Conservation (phyloP, 2,113 vertebrate genomes). For the Caloenas nicobarica region DNA sequence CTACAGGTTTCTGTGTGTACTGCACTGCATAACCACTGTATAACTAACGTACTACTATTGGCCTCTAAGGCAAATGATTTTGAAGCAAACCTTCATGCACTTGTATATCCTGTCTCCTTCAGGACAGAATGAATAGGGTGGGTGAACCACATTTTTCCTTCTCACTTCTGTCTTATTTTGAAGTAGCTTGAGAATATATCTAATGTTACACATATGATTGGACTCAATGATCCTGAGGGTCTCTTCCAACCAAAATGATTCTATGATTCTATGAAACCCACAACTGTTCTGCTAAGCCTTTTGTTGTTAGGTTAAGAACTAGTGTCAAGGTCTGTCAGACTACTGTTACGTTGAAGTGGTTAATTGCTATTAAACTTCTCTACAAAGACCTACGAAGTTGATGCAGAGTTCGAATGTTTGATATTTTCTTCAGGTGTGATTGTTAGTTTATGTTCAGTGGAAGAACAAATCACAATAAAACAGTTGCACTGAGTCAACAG, state of each 20-base stretch:
- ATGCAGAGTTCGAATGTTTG: not conserved
- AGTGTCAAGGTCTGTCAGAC: not conserved
- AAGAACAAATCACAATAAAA: not conserved
- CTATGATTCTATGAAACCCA: too few relatives aligned
- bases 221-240: too few relatives aligned
- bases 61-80: not conserved
- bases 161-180: not conserved
- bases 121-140: not conserved
- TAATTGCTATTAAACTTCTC: not conserved
- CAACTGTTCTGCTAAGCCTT: not conserved
- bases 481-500: not conserved
- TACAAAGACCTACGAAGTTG: not conserved
- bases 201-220: not conserved
- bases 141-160: not conserved
- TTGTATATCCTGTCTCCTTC: not conserved
- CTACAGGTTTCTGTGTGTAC: not conserved
- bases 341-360: not conserved
- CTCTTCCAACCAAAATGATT: too few relatives aligned
- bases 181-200: not conserved
- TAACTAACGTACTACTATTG: not conserved
- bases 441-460: not conserved
- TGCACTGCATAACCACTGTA: not conserved
- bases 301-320: not conserved
- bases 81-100: not conserved
- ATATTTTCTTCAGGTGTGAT: not conserved